These are phyloP conservation scores for Macrotus californicus DNA, from an alignment of 2,113 vertebrate species.

Conservation along the genomic window DNA sequence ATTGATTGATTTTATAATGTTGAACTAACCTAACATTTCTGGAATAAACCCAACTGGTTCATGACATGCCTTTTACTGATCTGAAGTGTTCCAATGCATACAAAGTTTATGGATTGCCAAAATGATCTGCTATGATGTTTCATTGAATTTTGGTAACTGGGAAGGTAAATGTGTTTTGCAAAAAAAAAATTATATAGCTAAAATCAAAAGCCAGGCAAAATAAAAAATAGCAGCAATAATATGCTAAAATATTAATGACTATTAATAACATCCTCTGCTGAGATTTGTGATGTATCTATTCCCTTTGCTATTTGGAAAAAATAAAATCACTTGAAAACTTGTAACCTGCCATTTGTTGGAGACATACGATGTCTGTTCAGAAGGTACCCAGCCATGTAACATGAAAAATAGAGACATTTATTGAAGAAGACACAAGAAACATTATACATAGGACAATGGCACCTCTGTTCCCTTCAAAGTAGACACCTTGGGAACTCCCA, in stretches of 20 bases:
- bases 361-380: no score
- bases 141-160: not conserved
- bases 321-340: not conserved
- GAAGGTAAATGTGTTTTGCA: not conserved
- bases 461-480: no score
- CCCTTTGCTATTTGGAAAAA: not conserved
- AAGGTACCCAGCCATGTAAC: no score
- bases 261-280: not conserved
- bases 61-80: not conserved
- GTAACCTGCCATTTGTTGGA: not conserved
- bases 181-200: not conserved
- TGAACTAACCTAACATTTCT: not conserved
- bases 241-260: not conserved
- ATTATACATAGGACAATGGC: no score
- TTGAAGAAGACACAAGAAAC: no score
- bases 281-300: not conserved
- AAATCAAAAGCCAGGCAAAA: not conserved
- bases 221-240: not conserved
- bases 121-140: not conserved
- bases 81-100: not conserved
- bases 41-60: not conserved
- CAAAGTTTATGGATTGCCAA: not conserved
- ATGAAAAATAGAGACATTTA: no score
- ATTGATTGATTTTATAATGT: not conserved
- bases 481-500: no score